Evolutionary conservation across 1,140 invertebrate species (phyloP), one percentile per base, ranked within the genome.

Genomic region (Drosophila nasuta): DNA sequence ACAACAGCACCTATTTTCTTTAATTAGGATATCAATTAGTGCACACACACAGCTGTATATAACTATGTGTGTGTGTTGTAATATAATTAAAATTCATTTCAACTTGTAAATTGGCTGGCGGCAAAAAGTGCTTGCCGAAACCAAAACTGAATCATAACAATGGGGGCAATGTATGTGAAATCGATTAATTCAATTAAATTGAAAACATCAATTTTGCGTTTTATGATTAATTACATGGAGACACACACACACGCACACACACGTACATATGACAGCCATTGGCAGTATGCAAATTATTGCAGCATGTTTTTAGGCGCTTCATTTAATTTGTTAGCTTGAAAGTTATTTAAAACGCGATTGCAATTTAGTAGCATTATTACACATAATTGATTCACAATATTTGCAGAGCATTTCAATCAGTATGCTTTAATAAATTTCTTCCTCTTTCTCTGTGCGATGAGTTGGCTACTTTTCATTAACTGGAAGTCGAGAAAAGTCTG

Each of bases 1-100:
- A 28, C 38, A 68, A 68, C 41, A 54, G 43, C 20, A 13, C 15
- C 33, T 83, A 75, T 83, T 83, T 83, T 78, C 77, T 67, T 88
- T 88, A 89, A 89, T 88, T 83, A 81, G 52, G 38, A 63, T 80
- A 80, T 88, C 69, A 87, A 87, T 87, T 87, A 88, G 67, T 41
- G 20, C 41, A 59, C n/a, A 28, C 46, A 33, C 38, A 59, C 15
- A 73, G 20, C 20, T 25, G 20, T 52, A 38, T 10, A 6, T 35
- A 7, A n/a, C 38, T 45, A 1, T 43, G 13, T 35, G 25, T 46
- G 77, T 75, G 49, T 78, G 77, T 59, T 66, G 77, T 88, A 88
- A 89, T 89, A 72, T 83, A 81, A 88, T 88, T 88, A 89, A 81
- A 73, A 81, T 81, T 72, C 49, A 64, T 54, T 68, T 73, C 38